Evolutionary conservation across 2,113 vertebrate species (phyloP), one percentile per base, ranked within the genome.

Genomic region (Gulo gulo): DNA sequence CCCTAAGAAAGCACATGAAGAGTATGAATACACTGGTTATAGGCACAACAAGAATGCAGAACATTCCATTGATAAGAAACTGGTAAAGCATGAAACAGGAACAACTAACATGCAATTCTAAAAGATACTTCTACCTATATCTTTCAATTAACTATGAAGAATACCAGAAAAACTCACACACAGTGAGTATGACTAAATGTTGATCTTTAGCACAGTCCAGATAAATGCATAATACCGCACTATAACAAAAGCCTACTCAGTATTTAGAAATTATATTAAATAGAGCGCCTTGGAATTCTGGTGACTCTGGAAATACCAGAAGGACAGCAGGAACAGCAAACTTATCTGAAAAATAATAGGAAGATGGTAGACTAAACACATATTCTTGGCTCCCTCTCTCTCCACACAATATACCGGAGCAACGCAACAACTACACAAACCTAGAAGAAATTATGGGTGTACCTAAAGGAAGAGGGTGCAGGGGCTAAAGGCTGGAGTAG

Each of bases 81-180:
- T 98, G 98, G 98, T 91, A 97, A 88, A 86, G 59, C 92, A 94
- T 95, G 95, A 98, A 98, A 98, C 39, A 87, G 96, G 84, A 98
- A 96, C 82, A 98, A 98, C 84, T 92, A 81, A 97, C 59, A 86
- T 1, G 71, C 57, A 79, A 94, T 87, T 97, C 85, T 98, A 84
- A 96, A 98, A 97, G 88, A 67, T 97, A 98, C 94, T 97, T 87
- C 93, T 90, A 98, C 89, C 91, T 97, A 91, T 87, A 97, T 8
- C 65, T 93, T 79, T 1, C 82, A 7, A 45, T 76, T 94, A 13
- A 79, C 47, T 78, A 96, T 90, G 18, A 52, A 97, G 88, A 96
- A 45, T 65, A 93, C 89, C 45, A 85, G 63, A 78, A 88, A 96
- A 78, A 89, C 78, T 96, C 95, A 95, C 7, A 95, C 7, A n/a